Evolutionary conservation across 2,113 vertebrate genomes (phyloP).

Genomic region (Poeciliopsis retropinna): DNA sequence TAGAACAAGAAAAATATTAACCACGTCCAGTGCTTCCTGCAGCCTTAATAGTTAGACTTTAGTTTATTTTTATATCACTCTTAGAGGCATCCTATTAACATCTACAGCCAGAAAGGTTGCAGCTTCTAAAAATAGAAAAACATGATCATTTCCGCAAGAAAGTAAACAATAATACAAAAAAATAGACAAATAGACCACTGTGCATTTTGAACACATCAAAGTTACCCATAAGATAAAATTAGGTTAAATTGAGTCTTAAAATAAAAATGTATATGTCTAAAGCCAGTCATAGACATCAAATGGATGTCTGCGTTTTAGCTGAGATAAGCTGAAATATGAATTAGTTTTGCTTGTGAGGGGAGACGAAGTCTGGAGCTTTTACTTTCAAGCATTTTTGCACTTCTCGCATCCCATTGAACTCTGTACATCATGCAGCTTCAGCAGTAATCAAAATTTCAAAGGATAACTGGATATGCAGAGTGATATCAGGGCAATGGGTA

Average conservation of each 20-base stretch:
- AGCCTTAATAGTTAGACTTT: neutral
- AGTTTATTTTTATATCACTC: neutral
- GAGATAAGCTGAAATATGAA: neutral
- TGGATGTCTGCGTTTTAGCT: neutral
- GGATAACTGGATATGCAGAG: neutral
- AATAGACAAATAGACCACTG: neutral
- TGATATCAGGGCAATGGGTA: neutral
- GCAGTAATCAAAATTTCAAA: neutral
- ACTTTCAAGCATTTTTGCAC: neutral
- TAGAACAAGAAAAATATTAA: constrained; percentile 12
- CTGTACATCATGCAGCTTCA: neutral
- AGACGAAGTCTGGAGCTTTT: neutral
- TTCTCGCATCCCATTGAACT: neutral
- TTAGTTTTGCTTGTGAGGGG: neutral
- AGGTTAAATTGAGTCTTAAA: neutral
- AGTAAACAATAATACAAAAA: too few species aligned
- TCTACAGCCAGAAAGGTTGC: neutral
- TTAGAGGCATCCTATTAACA: neutral
- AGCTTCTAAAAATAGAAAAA: neutral
- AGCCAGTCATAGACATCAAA: neutral
- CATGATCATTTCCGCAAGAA: neutral
- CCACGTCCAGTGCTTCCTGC: neutral
- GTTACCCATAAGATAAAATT: neutral
- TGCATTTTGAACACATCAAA: neutral
- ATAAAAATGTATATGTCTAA: neutral